These are phyloP conservation scores for Stenodera caucasica DNA, from an alignment of 2,888 invertebrate species.

Conservation along the genomic window DNA sequence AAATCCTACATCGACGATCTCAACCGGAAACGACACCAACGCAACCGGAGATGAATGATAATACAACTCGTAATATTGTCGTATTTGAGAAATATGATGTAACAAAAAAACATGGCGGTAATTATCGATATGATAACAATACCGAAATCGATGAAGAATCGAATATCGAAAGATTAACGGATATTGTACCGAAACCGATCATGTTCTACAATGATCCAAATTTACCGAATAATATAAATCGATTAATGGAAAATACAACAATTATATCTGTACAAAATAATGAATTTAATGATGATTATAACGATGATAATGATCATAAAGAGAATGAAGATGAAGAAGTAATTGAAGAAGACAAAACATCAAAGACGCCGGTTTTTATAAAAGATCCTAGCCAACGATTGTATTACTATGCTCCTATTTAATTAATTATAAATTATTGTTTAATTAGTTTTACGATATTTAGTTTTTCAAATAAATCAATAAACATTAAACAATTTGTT, in stretches of 20 bases:
- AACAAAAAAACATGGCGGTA: constrained; percentile 36
- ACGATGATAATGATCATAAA: constrained; percentile 23
- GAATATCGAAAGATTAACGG: constrained; percentile 35
- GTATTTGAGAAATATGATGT: constrained; percentile 32
- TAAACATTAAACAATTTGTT: constrained; percentile 7
- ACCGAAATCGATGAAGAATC: constrained; percentile 18
- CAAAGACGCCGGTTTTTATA: constrained; percentile 40
- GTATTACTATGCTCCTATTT: constrained; percentile 51
- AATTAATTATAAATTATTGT: constrained; percentile 18
- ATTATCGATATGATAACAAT: constrained; percentile 29
- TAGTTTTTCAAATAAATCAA: constrained; percentile 13
- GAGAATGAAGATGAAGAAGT: constrained; percentile 27
- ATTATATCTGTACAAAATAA: constrained; percentile 23
- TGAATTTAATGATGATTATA: constrained; percentile 23
- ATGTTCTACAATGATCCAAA: constrained; percentile 45
- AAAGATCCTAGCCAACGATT: constrained; percentile 53
- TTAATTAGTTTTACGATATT: constrained; percentile 13
- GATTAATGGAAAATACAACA: constrained; percentile 33
- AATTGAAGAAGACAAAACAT: constrained; percentile 16
- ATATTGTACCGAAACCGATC: constrained; percentile 44
- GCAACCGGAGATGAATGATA: constrained; percentile 15
- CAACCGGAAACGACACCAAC: constrained; percentile 15
- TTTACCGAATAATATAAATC: constrained; percentile 43
- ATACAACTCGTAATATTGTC: constrained; percentile 23
- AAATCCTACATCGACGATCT: constrained; percentile 34